Evolutionary conservation across 64 coral and sea anemone genomes (phyloP), one percentile per base, ranked within the genome.

Genomic region (Porites lutea): DNA sequence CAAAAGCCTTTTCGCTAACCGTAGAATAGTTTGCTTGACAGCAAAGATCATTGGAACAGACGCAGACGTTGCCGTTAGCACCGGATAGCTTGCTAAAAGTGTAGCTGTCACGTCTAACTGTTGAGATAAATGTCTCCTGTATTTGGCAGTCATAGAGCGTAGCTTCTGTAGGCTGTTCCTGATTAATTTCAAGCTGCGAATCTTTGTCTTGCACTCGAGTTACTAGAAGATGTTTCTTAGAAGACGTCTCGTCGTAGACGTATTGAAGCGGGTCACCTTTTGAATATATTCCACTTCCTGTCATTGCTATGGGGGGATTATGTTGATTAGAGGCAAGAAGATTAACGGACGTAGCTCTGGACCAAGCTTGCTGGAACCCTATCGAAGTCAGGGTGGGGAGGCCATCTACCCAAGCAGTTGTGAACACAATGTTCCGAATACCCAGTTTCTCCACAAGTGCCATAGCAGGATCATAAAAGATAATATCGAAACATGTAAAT

Each of bases 251-350:
- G 74, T 94, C 68, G 46, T 52, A 76, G 19, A 88, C 13, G 59
- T 97, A 97, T 12, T 66, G 57, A 48, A 88, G 82, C 64, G 83
- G 45, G 21, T 94, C 82, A 3, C 95, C 95, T 47, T 89, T 88
- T 59, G 92, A 88, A 47, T 97, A 97, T 22, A 97, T 97, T 2
- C 95, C 95, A 78, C 92, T 94, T 60, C 95, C 92, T 13, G 5
- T 52, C 52, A 88, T 63, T 16, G 8, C 43, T 59, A 7, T 45
- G 8, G 79, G 45, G 16, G 82, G 88, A 10, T 77, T 49, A 88
- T 91, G 74, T 55, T 87, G 82, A 52, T 97, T 94, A 16, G 95
- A 92, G 13, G 88, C 95, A 4, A 97, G 75, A 19, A 97, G 92
- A 59, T 97, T 97, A 16, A 90, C 89, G 59, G 88, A 91, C 48